Base-by-base conservation (phyloP, 2,113 vertebrate genomes). In the Empidonax alnorum region DNA sequence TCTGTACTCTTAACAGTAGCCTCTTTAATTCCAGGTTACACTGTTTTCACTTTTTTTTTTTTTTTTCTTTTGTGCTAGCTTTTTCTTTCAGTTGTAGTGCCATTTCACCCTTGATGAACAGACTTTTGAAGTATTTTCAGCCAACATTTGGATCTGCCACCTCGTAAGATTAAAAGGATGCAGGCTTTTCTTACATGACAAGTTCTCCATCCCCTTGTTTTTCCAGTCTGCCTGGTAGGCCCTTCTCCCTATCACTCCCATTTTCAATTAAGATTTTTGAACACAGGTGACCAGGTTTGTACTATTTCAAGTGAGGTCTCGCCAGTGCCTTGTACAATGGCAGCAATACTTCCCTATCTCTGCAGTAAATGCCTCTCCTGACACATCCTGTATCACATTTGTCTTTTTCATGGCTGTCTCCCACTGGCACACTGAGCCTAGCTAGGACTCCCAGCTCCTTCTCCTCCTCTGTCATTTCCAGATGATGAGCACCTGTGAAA, bases 321-420 rank as follows among this genome's bases (percentile, higher is more conserved):
- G 2, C 6, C 61, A 74, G 61, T 63, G 39, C 35, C 65, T 67
- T 74, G 63, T 55, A 35, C 50, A 93, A 90, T 46, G 50, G 85
- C 46, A 83, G 71, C 65, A 90, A 44, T 89, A 67, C 42, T 77
- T 95, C 27, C 63, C 35, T 47, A 22, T 67, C 74, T 81, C 68
- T 84, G 68, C 47, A 78, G 50, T 30, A 86, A 89, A 94, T 78
- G 50, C 14, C 33, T 90, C 68, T 74, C 76, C 65, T 74, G 52
- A 84, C 47, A 67, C 63, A 41, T 47, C 33, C 52, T 35, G 5
- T 50, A 81, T 59, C 68, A 74, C 52, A 68, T 89, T 78, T 56
- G 39, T 89, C 80, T 95, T 93, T 90, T 92, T 84, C 79, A 81
- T 59, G 72, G 75, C 72, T 62, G 55, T 47, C 19, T 85, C 63